These are phyloP conservation scores for Drosophila rubida DNA, from an alignment of 2,888 invertebrate genomes.

Conservation along the genomic window DNA sequence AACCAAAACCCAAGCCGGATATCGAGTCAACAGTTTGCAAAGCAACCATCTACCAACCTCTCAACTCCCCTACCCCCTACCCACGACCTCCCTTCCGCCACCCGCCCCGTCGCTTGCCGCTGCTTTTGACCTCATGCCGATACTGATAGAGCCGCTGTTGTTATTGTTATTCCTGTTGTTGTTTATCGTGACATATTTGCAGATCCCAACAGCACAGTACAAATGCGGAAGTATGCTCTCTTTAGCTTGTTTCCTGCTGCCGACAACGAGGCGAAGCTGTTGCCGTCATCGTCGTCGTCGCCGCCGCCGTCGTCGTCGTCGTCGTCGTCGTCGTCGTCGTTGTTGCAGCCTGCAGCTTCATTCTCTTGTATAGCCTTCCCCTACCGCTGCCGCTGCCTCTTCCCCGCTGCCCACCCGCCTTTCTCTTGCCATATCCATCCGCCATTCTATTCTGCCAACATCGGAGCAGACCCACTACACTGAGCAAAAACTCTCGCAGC, in stretches of 20 bases:
- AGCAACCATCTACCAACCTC: neutral
- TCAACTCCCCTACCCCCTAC: neutral
- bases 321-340: neutral
- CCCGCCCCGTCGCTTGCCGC: neutral
- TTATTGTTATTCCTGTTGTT: conserved; percentile 34
- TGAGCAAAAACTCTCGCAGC: neutral
- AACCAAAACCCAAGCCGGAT: conserved; percentile 47
- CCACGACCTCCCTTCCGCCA: neutral
- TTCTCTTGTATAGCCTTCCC: conserved; percentile 8
- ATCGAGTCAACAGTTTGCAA: conserved; percentile 60
- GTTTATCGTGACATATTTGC: conserved; percentile 69
- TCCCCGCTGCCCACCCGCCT: neutral
- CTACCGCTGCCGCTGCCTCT: neutral
- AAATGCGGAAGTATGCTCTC: conserved; percentile 63
- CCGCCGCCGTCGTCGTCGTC: neutral
- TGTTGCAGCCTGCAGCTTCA: conserved; percentile 17
- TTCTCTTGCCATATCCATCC: neutral
- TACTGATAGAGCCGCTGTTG: conserved; percentile 21
- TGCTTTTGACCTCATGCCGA: conserved; percentile 24
- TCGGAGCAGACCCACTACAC: neutral
- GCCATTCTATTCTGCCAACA: neutral
- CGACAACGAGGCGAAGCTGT: conserved; percentile 4
- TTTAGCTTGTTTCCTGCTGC: conserved; percentile 65
- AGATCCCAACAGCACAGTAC: conserved; percentile 33
- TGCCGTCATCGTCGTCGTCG: neutral